phyloP scores from a whole-genome alignment of 2,888 invertebrate genomes.

The Agonum fuliginosum region DNA sequence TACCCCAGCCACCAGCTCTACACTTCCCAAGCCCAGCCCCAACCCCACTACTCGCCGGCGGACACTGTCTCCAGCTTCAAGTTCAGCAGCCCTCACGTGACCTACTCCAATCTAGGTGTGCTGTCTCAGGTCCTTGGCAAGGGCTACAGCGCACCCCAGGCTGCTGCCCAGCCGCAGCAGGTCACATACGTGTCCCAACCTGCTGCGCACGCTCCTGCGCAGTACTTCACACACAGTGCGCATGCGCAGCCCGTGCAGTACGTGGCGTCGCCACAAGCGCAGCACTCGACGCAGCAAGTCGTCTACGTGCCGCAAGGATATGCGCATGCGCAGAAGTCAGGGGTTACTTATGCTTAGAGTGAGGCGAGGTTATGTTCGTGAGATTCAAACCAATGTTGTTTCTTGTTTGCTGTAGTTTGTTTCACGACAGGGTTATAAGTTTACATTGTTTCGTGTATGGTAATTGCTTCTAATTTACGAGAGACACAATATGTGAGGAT shows the following conservation, averaged over 20 bases:
- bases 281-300: slow-evolving; percentile 38
- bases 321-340: slow-evolving; percentile 38
- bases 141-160: slow-evolving; percentile 62
- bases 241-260: slow-evolving; percentile 60
- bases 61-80: slow-evolving; percentile 70
- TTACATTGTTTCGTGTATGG: too few relatives aligned
- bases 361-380: neutral
- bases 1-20: neutral
- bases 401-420: too few relatives aligned
- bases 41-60: slow-evolving; percentile 67
- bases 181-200: slow-evolving; percentile 54
- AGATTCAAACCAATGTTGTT: neutral
- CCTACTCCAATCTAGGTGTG: slow-evolving; percentile 70
- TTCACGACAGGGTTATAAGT: too few relatives aligned
- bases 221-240: neutral
- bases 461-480: too few relatives aligned
- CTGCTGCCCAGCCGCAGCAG: slow-evolving; percentile 63
- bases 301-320: slow-evolving; percentile 35
- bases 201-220: neutral
- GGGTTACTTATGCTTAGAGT: slow-evolving; percentile 43
- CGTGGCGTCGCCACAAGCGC: neutral
- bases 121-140: slow-evolving; percentile 68
- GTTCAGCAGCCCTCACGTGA: slow-evolving; percentile 70
- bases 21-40: slow-evolving; percentile 25
- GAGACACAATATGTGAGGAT: too few relatives aligned